Evolutionary conservation across 2,888 invertebrate genomes (phyloP).

Genomic region (Phorcus lineatus): DNA sequence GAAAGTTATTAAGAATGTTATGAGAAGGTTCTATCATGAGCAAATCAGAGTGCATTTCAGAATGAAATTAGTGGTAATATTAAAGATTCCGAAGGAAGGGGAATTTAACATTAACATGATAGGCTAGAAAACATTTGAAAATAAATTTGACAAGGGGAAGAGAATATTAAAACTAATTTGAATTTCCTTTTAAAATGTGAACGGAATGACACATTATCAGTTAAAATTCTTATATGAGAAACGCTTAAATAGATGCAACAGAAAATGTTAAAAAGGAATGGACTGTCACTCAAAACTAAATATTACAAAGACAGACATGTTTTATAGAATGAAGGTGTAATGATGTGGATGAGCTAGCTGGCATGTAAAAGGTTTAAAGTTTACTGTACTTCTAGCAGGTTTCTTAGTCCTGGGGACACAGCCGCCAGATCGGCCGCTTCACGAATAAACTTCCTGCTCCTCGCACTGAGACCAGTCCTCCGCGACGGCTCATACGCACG

Average conservation of each 20-base stretch:
- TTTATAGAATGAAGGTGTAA: background rate
- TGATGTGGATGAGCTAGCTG: background rate
- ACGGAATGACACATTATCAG: no score
- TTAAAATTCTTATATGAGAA: no score
- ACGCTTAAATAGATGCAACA: no score
- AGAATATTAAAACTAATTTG: background rate
- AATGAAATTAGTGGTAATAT: no score
- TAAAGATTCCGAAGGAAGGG: no score
- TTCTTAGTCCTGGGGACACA: conserved; percentile 66
- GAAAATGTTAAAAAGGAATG: background rate
- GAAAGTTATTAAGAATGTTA: no score
- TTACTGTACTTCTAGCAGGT: conserved; percentile 69
- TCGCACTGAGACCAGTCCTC: conserved; percentile 55
- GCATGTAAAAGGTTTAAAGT: background rate
- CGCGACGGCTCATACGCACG: conserved; percentile 40
- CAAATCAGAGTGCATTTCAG: no score
- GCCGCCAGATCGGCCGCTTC: conserved; percentile 66
- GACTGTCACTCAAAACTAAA: background rate
- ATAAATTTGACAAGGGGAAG: no score
- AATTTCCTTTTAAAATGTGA: no score
- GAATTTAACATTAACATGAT: no score
- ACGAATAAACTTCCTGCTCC: conserved; percentile 68
- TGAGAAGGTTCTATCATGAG: no score
- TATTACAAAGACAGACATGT: background rate
- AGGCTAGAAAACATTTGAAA: no score